Percentiles rank a stretch among this genome's conserved stretches.
Conservation (phyloP, 2,113 vertebrate genomes). For the Rhinoptilus africanus region DNA sequence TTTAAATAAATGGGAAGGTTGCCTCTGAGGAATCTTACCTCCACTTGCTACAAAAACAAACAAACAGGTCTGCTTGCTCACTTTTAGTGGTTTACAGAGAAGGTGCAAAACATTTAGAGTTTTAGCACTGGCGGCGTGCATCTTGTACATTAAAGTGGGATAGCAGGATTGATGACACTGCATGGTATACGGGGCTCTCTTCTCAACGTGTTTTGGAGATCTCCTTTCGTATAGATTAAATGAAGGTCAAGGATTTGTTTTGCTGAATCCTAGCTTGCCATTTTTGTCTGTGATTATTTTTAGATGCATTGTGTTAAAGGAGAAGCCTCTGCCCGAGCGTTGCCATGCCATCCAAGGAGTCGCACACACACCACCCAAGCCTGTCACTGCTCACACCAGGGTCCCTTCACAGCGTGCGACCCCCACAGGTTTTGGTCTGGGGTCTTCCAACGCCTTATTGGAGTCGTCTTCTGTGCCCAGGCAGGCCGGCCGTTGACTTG, state of each 20-base stretch:
- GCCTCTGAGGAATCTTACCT: not conserved
- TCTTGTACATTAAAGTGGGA: not conserved
- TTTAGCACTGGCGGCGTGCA: rapidly evolving
- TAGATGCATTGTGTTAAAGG: not conserved
- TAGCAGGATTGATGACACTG: not conserved
- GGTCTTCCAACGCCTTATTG: not conserved
- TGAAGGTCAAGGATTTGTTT: not conserved
- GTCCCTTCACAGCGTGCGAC: not conserved
- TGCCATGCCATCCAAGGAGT: not conserved
- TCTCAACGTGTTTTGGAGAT: not conserved
- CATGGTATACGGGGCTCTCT: not conserved
- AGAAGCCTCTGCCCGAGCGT: not conserved
- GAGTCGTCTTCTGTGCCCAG: not conserved
- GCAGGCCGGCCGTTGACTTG: not conserved
- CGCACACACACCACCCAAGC: not conserved
- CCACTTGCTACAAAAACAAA: not conserved
- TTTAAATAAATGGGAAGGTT: not conserved
- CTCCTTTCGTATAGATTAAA: not conserved
- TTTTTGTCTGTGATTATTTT: not conserved
- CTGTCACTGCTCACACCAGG: not conserved
- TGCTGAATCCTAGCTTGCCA: not conserved
- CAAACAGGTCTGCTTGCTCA: not conserved
- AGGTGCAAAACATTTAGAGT: not conserved
- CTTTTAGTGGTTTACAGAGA: not conserved
- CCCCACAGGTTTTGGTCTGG: not conserved